Evolutionary conservation across 2,113 vertebrate species (phyloP), one percentile per base, ranked within the genome.

Genomic region (Cryptotis parvus): DNA sequence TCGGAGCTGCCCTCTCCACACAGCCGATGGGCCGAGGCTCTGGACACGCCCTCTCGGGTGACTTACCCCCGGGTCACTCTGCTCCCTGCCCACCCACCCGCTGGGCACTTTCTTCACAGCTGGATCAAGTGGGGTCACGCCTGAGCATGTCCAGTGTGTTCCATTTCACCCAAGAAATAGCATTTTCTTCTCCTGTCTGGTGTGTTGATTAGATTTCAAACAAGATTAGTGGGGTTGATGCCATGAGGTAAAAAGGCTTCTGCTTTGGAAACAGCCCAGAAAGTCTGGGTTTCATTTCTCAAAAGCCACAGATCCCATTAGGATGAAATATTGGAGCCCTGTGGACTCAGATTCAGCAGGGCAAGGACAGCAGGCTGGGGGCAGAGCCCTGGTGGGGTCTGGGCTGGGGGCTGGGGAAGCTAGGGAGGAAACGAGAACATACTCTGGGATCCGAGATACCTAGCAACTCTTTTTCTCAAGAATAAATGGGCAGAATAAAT

Each of bases 181-280:
- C 61, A 52, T 94, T 93, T 90, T 92, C 73, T 87, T 87, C 74
- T 35, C 22, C 52, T 87, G 87, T 84, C 87, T 93, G 87, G 92
- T 94, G 70, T 72, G 91, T 76, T 94, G 95, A 95, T 96, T 93
- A 95, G 94, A 95, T 96, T 92, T 94, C 92, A 95, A 73, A 94
- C 92, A 93, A 77, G 91, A 94, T 95, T 87, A 94, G 92, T 84
- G 74, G 69, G 77, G 75, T 84, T 84, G 87, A 94, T 92, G 74
- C 89, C 91, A 90, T 92, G 95, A 92, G 94, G 84, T 92, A 89
- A 89, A 91, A 94, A 92, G 73, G 45, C 45, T 55, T 89, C 91
- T 95, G 65, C 90, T 95, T 84, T 84, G 96, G 91, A 95, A 95
- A 87, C 35, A 89, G 84, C 79, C 78, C 94, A 94, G 89, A 94